A percentile compares a stretch with the other conserved stretches of the same genome.
These are phyloP conservation scores for Hedya salicella DNA, from an alignment of 2,888 invertebrate species.

Conservation along the genomic window DNA sequence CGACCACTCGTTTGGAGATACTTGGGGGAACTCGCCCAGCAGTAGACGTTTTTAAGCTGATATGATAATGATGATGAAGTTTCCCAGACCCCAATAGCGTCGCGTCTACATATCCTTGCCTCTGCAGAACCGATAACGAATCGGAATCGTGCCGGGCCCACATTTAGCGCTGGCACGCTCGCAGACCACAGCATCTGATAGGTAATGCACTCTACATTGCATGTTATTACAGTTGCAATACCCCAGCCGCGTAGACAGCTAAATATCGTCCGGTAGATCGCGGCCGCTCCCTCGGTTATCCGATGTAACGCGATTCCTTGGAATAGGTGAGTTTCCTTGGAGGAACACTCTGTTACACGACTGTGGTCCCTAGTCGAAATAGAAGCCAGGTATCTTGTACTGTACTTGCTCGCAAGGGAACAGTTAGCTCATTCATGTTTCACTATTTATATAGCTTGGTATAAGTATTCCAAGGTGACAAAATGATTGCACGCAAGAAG, in stretches of 20 bases:
- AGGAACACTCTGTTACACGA: not conserved
- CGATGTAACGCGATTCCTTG: slow-evolving; percentile 44
- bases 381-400: not conserved
- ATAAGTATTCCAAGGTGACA: not conserved
- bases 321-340: slow-evolving; percentile 19
- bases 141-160: slow-evolving; percentile 77
- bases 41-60: too few species aligned
- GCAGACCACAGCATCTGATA: slow-evolving; percentile 74
- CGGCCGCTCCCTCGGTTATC: slow-evolving; percentile 55
- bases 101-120: slow-evolving; percentile 51
- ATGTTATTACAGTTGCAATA: slow-evolving; percentile 67
- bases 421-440: not conserved
- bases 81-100: slow-evolving; percentile 49
- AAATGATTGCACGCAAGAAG: too few species aligned
- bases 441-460: not conserved
- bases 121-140: slow-evolving; percentile 69
- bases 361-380: not conserved
- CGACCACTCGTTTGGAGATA: too few species aligned
- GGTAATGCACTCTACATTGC: slow-evolving; percentile 63
- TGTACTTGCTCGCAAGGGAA: not conserved
- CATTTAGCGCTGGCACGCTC: slow-evolving; percentile 78
- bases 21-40: too few species aligned
- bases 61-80: too few species aligned
- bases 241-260: slow-evolving; percentile 59
- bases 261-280: slow-evolving; percentile 65